Conservation (phyloP, 2,113 vertebrate genomes). For the Rhea americana region DNA sequence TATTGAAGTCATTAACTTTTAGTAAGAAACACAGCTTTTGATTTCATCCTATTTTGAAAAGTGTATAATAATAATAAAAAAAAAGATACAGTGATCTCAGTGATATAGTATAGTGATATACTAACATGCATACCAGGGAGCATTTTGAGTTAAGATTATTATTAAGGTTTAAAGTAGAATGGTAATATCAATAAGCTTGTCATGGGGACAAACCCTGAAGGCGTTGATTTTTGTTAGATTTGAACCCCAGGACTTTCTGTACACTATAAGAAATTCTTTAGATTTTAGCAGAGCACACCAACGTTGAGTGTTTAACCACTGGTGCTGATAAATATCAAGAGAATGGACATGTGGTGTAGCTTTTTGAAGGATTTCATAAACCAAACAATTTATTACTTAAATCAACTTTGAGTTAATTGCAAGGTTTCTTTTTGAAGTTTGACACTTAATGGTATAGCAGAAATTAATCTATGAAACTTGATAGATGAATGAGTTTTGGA, state of each 20-base stretch:
- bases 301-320: background rate
- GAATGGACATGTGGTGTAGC: background rate
- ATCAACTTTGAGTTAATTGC: background rate
- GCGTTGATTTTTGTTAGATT: background rate
- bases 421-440: background rate
- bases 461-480: background rate
- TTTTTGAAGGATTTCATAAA: background rate
- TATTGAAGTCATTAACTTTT: background rate
- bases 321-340: background rate
- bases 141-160: background rate
- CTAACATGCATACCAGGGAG: background rate
- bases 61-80: background rate
- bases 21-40: background rate
- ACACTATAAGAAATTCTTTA: background rate
- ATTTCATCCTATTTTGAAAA: background rate
- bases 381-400: background rate
- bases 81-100: background rate
- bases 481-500: background rate
- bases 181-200: background rate
- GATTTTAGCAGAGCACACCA: background rate
- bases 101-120: background rate
- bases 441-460: background rate
- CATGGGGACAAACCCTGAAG: background rate
- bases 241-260: background rate
- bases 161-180: background rate